A percentile compares a stretch with the other conserved stretches of the same genome.
These are phyloP conservation scores for Nysson spinosus DNA, from an alignment of 2,888 invertebrate species.

Conservation along the genomic window DNA sequence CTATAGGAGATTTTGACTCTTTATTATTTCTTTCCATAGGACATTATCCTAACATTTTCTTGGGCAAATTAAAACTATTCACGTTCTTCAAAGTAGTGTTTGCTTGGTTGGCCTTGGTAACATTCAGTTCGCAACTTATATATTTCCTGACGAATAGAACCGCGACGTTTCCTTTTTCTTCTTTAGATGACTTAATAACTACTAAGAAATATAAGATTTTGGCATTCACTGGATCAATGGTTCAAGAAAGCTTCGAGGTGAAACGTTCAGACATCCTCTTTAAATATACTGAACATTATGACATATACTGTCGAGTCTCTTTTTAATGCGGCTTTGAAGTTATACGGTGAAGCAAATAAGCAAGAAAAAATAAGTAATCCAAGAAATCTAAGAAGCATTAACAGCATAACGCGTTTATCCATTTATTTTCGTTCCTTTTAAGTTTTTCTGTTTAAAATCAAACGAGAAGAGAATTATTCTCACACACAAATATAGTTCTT, in stretches of 20 bases:
- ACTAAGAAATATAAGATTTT: conserved; percentile 40
- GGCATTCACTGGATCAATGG: conserved; percentile 26
- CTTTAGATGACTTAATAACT: conserved; percentile 38
- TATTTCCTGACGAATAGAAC: conserved; percentile 46
- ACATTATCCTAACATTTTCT: conserved; percentile 34
- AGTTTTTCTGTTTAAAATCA: too few relatives aligned
- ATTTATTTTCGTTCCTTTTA: too few relatives aligned
- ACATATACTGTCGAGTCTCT: too few relatives aligned
- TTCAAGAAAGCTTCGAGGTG: conserved; percentile 33
- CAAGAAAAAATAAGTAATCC: too few relatives aligned
- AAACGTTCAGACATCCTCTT: too few relatives aligned
- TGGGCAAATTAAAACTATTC: conserved; percentile 45
- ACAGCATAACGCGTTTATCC: too few relatives aligned
- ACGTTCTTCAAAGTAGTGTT: conserved; percentile 48
- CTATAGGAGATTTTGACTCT: too few relatives aligned
- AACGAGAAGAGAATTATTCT: too few relatives aligned
- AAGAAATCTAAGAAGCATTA: too few relatives aligned
- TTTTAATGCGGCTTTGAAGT: too few relatives aligned
- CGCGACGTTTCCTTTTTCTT: conserved; percentile 38
- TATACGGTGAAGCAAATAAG: too few relatives aligned
- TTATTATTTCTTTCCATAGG: conserved; percentile 33
- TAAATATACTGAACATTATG: neutral
- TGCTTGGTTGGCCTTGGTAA: conserved; percentile 52
- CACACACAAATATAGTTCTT: too few relatives aligned
- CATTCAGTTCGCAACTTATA: conserved; percentile 52